Base-by-base conservation (phyloP, 1,140 invertebrate species). In the Calliopsis andreniformis region DNA sequence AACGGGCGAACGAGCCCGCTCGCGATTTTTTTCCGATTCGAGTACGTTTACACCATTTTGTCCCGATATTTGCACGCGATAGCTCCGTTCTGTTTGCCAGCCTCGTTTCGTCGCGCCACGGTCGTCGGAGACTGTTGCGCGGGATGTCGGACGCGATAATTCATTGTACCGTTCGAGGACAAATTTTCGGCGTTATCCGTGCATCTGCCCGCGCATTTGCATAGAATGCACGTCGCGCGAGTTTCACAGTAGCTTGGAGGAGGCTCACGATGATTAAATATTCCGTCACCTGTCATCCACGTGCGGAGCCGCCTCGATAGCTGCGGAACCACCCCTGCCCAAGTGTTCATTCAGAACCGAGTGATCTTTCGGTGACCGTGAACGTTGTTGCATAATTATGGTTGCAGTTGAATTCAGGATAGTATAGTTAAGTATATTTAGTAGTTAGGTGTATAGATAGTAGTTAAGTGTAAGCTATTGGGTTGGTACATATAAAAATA, bases 161-260 rank as follows among this genome's bases (percentile, higher is more conserved):
- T 42, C 30, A 32, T 61, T 28, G 28, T 42, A 28, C 7, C n/a
- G 47, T 62, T 53, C 56, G 45, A 8, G 76, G 55, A 76, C 66
- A 58, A 83, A 71, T 83, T 83, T 83, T 79, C 80, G 35, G 23
- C 39, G 71, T 72, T 84, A 83, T 80, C 71, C 32, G 72, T 61
- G 73, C 82, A 84, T 84, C 82, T 84, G 82, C 42, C 69, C 28
- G 4, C 23, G 16, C 70, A 91, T 91, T 90, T 88, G 84, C 87
- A 90, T 89, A 89, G 86, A 89, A 88, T 89, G 84, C 88, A 81
- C 85, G 87, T 89, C 86, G 87, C 87, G 86, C 89, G 85, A 69
- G 76, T 66, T 47, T 51, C 73, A 84, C 72, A 66, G 58, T 66
- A 23, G 59, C 67, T 87, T 84, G 77, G 82, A 85, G 78, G 67